Conservation (phyloP, 2,113 vertebrate species). For the Trogon surrucura region DNA sequence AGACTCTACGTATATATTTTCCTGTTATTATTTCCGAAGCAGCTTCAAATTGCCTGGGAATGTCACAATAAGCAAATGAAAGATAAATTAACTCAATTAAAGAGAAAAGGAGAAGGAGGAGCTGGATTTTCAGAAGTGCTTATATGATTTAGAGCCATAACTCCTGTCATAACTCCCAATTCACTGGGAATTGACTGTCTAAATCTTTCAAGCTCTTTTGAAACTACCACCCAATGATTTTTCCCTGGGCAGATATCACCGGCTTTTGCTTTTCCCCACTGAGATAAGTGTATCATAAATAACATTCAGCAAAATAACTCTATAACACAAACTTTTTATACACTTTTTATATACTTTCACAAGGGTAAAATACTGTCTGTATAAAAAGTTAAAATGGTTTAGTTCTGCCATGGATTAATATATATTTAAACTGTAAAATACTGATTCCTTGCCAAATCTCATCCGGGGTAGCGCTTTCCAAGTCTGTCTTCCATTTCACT, state of each 20-base stretch:
- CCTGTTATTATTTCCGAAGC: neutral
- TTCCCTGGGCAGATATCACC: conserved; percentile 30
- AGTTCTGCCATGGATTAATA: conserved; percentile 53
- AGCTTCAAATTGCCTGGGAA: neutral
- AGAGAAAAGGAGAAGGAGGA: conserved; percentile 23
- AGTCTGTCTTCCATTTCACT: conserved; percentile 38
- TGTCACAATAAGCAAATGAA: conserved; percentile 42
- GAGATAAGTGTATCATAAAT: conserved; percentile 37
- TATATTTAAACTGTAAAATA: conserved; percentile 45
- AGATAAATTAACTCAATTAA: conserved; percentile 55
- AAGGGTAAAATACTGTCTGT: conserved; percentile 43
- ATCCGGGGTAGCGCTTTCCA: conserved; percentile 28
- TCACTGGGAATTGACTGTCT: conserved; percentile 37
- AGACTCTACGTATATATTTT: accelerated
- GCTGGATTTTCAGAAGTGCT: conserved; percentile 35
- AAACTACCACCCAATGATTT: conserved; percentile 49
- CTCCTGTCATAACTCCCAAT: conserved; percentile 21
- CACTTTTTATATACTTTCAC: conserved; percentile 4
- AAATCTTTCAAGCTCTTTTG: conserved; percentile 46
- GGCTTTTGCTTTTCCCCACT: neutral
- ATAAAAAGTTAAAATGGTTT: conserved; percentile 48
- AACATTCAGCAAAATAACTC: conserved; percentile 33
- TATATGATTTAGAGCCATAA: conserved; percentile 32
- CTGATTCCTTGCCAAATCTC: conserved; percentile 50
- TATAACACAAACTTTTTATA: neutral